Evolutionary conservation across 2,888 invertebrate species (phyloP), one percentile per base, ranked within the genome.

Genomic region (Hydroisotoma schaefferi): DNA sequence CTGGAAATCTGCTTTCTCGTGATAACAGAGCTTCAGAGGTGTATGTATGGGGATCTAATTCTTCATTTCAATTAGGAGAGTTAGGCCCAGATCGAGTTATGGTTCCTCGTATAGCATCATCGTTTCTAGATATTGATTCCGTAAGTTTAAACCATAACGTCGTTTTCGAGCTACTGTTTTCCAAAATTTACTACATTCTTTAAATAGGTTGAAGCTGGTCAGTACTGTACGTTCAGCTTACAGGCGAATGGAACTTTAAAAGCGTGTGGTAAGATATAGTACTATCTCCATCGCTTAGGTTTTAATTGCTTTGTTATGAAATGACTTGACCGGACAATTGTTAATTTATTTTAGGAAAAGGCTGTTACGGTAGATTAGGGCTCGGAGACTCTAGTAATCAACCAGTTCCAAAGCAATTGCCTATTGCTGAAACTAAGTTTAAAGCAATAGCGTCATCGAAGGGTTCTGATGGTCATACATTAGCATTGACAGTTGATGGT

Each of bases 1-100:
- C n/a, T n/a, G n/a, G n/a, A n/a, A n/a, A n/a, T n/a, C n/a, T n/a
- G n/a, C n/a, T n/a, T n/a, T n/a, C 4, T 6, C 22, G 46, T 18
- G 58, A 52, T 22, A 62, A 80, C 71, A 77, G 76, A 61, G 78
- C 79, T 65, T 26, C 57, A 2, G 81, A 82, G 73, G 82, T 83
- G 15, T 84, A 80, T 74, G 82, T 84, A 22, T 85, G 84, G 83
- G 85, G 84, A 2, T 84, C 83, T 72, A 84, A 85, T 76, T 83
- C 83, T 4, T 83, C 83, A 5, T 82, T 82, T 74, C 85, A 84
- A 73, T 75, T 84, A 38, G 83, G 83, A 6, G 83, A 84, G 73
- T 83, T 82, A 8, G 80, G 76, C 44, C 80, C 81, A 68, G 85
- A 84, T 73, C 83, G 83, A 74, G 80, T 84, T 33, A 76, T 82